Base-by-base conservation (phyloP, 2,797 vertebrate species). In the Rhyacichthys aspro region DNA sequence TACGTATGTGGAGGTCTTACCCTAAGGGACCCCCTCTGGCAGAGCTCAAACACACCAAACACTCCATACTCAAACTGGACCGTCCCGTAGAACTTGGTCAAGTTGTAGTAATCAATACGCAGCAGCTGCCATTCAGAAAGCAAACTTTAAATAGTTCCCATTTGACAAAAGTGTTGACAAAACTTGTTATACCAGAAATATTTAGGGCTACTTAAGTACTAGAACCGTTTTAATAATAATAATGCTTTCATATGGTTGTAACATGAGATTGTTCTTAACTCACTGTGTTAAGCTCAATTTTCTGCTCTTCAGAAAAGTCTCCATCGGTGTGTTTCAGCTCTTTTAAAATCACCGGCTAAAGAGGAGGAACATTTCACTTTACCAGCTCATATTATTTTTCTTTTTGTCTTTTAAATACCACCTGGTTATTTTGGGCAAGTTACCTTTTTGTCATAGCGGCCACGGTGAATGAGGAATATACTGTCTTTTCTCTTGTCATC, bases 61-160 rank as follows among this genome's bases (percentile, higher is more conserved):
- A 98, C 93, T 17, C 85, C 93, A 4, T 88, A 74, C 32, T 98
- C 96, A 55, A 95, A 90, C 88, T 95, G 96, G 81, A 97, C 94
- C 0, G 97, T 99, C 70, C 97, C 97, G 0, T 99, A 99, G 86
- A 99, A 99, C 88, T 99, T 99, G 52, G 95, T 98, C 86, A 98
- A 86, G 89, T 98, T 99, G 92, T 97, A 97, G 75, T 98, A 98
- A 86, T 98, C 97, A 1, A 98, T 94, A 55, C 91, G 90, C 50
- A 97, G 82, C 65, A 98, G 89, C 97, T 98, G 86, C 14, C 83
- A 68, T 11, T 37, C 3, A 14, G 43, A 64, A n/a, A 37, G 23
- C 4, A 28, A 28, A 0, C 4, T 42, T 37, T 3, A 14, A 42
- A 42, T 14, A 15, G n/a, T 15, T 42, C 12, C n/a, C 14, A 14